A percentile compares a stretch with the other conserved stretches of the same genome.
These are phyloP conservation scores for Lycaon pictus DNA, from an alignment of 2,113 vertebrate genomes.

Conservation along the genomic window DNA sequence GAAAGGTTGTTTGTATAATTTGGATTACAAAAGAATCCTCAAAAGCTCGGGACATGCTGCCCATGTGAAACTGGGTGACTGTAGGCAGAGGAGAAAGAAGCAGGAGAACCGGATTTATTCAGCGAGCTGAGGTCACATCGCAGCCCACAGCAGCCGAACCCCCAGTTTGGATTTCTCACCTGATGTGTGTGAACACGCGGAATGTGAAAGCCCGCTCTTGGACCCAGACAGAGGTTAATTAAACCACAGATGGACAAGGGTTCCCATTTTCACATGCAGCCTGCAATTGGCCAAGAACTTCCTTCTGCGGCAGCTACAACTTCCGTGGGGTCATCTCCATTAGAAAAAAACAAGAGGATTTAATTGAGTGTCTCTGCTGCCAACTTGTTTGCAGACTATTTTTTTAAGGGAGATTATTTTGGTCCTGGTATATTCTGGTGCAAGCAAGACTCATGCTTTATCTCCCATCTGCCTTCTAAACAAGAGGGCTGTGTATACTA, in stretches of 20 bases:
- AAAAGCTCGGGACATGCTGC: not conserved
- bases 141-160: not conserved
- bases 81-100: not conserved
- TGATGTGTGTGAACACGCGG: not conserved
- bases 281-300: conserved; percentile 5
- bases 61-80: not conserved
- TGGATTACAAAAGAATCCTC: not conserved
- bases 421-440: conserved; percentile 27
- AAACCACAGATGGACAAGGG: conserved; percentile 53
- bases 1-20: not conserved
- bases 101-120: not conserved
- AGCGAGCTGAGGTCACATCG: not conserved
- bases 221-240: conserved; percentile 58
- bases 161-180: not conserved
- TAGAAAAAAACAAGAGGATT: not conserved
- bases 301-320: not conserved
- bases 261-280: conserved; percentile 14
- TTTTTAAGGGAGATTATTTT: conserved; percentile 65
- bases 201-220: not conserved
- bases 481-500: conserved; percentile 55
- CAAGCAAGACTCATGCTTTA: conserved; percentile 61
- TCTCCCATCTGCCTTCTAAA: conserved; percentile 77
- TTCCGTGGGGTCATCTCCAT: conserved; percentile 46
- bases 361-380: conserved; percentile 39
- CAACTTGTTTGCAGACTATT: conserved; percentile 51